These are phyloP conservation scores for Bombyx mori DNA, from an alignment of 1,140 invertebrate species.

Conservation along the genomic window ASM3026992v2 NC_085121.1:1405001-1405500, in stretches of 20 bases:
- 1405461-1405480: too few relatives aligned
- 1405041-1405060: slow-evolving; percentile 11
- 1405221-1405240: too few relatives aligned
- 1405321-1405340: neutral
- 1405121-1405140: slow-evolving; percentile 6
- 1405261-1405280: too few relatives aligned
- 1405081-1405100: slow-evolving; percentile 7
- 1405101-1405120: slow-evolving; percentile 8
- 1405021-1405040: slow-evolving; percentile 10
- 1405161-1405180: slow-evolving; percentile 9
- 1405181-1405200: slow-evolving; percentile 10
- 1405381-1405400: slow-evolving; percentile 7
- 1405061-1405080: slow-evolving; percentile 1
- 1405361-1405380: neutral
- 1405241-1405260: too few relatives aligned
- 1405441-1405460: too few relatives aligned
- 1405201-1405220: neutral
- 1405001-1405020: slow-evolving; percentile 3
- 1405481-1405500: too few relatives aligned
- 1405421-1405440: too few relatives aligned
- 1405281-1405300: too few relatives aligned
- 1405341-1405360: slow-evolving; percentile 10
- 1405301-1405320: too few relatives aligned
- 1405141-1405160: slow-evolving; percentile 6
- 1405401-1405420: slow-evolving; percentile 7